Evolutionary conservation across 1,140 invertebrate genomes (phyloP), one percentile per base, ranked within the genome.

Genomic region (Ceratosolen solmsi): DNA sequence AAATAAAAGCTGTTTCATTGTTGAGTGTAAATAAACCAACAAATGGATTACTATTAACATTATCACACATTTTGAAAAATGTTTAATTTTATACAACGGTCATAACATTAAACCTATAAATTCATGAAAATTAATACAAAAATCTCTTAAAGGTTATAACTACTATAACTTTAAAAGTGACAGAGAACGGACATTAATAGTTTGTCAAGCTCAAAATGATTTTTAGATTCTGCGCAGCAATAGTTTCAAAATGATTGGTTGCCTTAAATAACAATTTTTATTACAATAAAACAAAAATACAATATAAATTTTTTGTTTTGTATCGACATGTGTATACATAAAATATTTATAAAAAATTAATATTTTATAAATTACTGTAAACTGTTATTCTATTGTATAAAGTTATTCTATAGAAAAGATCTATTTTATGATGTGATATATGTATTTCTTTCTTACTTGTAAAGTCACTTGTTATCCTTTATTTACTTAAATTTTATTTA

Each of bases 41-140:
- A 85, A 93, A 92, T 13, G 92, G 92, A 86, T 93, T 93, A 56
- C 87, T 87, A 17, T 86, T 87, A 30, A 89, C 77, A 83, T 89
- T 88, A 63, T 89, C 87, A 27, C 87, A 87, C 91, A 92, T 92
- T 72, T 63, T 78, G 20, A 27, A 27, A 58, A 71, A 17, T 33
- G 30, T 75, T 41, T 70, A 80, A 58, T 38, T 75, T 41, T n/a
- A 8, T 51, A 60, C 5, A 77, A 77, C 58, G 71, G 27, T 72
- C 80, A 82, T 74, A 51, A 54, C 80, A 82, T 77, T 60, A 51
- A 77, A 77, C 27, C 65, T 77, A 41, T 51, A 74, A 73, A 63
- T 17, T 30, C 15, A 9, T 30, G 15, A 80, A 60, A 72, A 49
- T 36, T 58, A 8, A 54, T 58, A 51, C 25, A 33, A 63, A 72